Evolutionary conservation across 2,113 vertebrate species (phyloP).

Genomic region (Barbus barbus): DNA sequence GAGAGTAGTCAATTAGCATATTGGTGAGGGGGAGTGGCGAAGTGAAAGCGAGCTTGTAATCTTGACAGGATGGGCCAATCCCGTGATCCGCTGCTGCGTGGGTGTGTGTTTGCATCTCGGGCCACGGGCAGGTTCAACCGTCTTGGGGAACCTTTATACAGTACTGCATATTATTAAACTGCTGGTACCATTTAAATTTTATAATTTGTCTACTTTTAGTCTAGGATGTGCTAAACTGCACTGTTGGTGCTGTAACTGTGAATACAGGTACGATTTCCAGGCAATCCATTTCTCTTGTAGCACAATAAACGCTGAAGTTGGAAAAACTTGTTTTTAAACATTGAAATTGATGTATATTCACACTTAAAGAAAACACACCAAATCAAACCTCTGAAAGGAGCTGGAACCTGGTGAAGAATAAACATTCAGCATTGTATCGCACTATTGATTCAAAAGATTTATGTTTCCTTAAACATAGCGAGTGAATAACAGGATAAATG

Average conservation of each 20-base stretch:
- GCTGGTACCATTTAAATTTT: slow-evolving; percentile 28
- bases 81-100: slow-evolving; percentile 7
- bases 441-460: slow-evolving; percentile 16
- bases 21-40: neutral
- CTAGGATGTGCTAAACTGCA: slow-evolving; percentile 21
- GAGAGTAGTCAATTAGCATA: slow-evolving; percentile 44
- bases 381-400: neutral
- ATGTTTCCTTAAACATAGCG: neutral
- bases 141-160: slow-evolving; percentile 19
- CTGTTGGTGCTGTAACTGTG: slow-evolving; percentile 3
- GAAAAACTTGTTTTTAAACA: neutral
- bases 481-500: neutral
- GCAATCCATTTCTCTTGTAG: slow-evolving; percentile 22
- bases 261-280: neutral
- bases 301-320: slow-evolving; percentile 19
- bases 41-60: slow-evolving; percentile 6
- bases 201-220: slow-evolving; percentile 34
- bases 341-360: slow-evolving; percentile 4
- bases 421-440: neutral
- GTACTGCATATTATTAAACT: slow-evolving; percentile 43
- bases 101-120: slow-evolving; percentile 29
- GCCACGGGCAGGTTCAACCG: slow-evolving; percentile 22
- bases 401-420: neutral
- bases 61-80: slow-evolving; percentile 27
- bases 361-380: neutral